phyloP scores from a whole-genome alignment of 2,113 vertebrate genomes.

The Barbus barbus region DNA sequence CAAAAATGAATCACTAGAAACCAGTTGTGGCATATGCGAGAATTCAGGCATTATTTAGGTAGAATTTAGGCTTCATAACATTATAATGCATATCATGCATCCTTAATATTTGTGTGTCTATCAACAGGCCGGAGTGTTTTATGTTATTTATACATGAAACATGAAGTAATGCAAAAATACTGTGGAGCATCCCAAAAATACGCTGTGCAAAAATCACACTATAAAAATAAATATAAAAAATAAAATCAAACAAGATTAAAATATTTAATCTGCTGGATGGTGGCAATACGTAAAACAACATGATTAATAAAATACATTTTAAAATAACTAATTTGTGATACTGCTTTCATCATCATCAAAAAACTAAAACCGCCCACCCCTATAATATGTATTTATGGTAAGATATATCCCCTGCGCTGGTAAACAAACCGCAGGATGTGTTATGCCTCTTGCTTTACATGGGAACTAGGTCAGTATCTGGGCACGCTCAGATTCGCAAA shows the following conservation, averaged over 20 bases:
- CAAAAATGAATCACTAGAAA: background rate
- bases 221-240: no score
- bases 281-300: background rate
- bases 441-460: slow-evolving; percentile 66
- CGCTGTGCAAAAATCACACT: no score
- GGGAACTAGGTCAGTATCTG: slow-evolving; percentile 77
- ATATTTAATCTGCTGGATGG: background rate
- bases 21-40: background rate
- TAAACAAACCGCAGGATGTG: slow-evolving; percentile 46
- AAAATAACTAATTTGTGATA: background rate
- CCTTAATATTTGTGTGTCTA: background rate
- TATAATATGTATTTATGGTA: background rate
- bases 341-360: no score
- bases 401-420: background rate
- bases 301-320: background rate
- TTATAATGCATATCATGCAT: background rate
- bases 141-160: no score
- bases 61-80: no score
- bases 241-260: background rate
- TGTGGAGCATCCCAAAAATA: no score
- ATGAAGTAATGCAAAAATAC: no score
- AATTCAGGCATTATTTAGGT: background rate
- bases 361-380: background rate
- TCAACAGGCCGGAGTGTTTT: background rate
- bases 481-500: slow-evolving; percentile 60